Evolutionary conservation across 2,888 invertebrate species (phyloP), one percentile per base, ranked within the genome.

Genomic region (Cephus spinipes): DNA sequence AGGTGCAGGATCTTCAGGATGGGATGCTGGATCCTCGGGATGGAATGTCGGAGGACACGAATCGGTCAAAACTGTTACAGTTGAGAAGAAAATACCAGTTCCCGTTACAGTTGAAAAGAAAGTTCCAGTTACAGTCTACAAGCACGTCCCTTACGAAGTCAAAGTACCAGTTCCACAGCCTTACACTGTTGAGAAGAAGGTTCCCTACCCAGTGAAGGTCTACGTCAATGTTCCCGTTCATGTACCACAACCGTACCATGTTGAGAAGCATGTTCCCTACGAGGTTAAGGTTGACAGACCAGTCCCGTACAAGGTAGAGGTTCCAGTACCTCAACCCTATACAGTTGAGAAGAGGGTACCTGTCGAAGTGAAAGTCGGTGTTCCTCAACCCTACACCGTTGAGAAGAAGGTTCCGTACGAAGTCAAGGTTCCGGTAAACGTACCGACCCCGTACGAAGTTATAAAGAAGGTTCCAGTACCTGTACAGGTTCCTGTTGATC

Each of bases 91-190:
- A 87, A 88, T 85, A 1, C 85, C 85, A 0, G 83, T 85, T 15
- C 81, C 85, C 0, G 82, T 84, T 69, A 95, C 96, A 75, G 94
- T 96, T 71, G 93, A 95, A 89, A 96, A 96, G 93, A 96, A 96
- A 90, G 95, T 95, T 12, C 96, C 95, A 30, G 95, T 95, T 91
- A 95, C 95, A 68, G 95, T 96, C 4, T 95, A 95, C 86, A 95
- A 95, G 93, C 95, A 95, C 92, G 95, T 96, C 77, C 95, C 95
- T 36, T 94, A 94, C 83, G 95, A 95, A 92, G 94, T 95, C 79
- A 85, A 86, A 81, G 85, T 89, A 31, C 80, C 85, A 75, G 91
- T 92, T 76, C 92, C 92, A 80, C 90, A 91, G 83, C 92, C 92
- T 77, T 92, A 92, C 82, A 76, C 85, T 23, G 84, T 89, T 11